Evolutionary conservation across 92 coral and sea anemone genomes (phyloP), one percentile per base, ranked within the genome.

Genomic region (Umimayanthus chanpuru): DNA sequence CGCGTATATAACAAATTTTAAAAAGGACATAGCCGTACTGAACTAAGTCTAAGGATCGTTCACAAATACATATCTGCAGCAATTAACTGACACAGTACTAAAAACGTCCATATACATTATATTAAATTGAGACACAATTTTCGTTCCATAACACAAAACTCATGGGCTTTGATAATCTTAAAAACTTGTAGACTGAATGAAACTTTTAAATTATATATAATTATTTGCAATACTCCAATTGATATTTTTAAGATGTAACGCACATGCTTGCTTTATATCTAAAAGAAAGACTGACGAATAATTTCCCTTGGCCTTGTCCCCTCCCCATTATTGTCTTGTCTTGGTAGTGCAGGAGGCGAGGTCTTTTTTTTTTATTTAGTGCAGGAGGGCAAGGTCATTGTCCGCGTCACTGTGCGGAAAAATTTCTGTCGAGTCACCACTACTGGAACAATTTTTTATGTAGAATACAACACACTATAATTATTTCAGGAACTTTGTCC

Each of bases 401-500:
- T 26, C 16, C 0, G 9, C 38, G 9, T 70, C 39, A 70, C 26
- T 11, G 15, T 25, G 38, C 0, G 15, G 38, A 4, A 12, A 25
- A 70, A 70, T 26, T 5, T 70, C 75, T n/a, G 75, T 70, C 5
- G 75, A 39, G 38, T 70, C 75, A 26, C 9, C 4, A 18, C 56
- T 66, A 16, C 38, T 66, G 3, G 26, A 79, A 53, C 90, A 80
- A 49, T 81, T 70, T n/a, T n/a, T n/a, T n/a, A 47, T 80, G 85
- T 40, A 80, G n/a, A 18, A 88, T 73, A 53, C 85, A 84, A 68
- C 88, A 84, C 79, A 75, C 40, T 39, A 55, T 89, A 66, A 89
- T 83, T 25, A 89, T 75, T 43, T 58, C 67, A 18, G 85, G 74
- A 38, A 85, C 88, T 64, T 89, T 89, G 32, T 89, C 89, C 84